phyloP scores from a whole-genome alignment of 1,140 invertebrate species.

The Ooceraea biroi region DNA sequence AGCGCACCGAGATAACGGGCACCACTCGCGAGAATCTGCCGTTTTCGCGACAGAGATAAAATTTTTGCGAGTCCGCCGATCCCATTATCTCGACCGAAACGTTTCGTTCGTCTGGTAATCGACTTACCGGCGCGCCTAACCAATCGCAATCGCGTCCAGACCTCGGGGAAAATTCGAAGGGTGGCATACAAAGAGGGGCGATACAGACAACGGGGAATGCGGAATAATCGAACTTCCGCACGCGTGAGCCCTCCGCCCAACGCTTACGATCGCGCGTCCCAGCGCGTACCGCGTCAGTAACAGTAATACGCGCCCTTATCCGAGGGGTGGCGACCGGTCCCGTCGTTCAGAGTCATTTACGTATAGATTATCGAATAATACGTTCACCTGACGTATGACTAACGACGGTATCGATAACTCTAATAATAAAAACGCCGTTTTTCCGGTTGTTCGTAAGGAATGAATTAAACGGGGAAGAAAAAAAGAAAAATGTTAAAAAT shows the following conservation, averaged over 20 bases:
- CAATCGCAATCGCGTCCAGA: conserved; percentile 64
- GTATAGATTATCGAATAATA: conserved; percentile 38
- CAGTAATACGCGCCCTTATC: neutral
- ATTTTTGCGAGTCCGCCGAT: conserved; percentile 28
- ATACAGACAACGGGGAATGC: conserved; percentile 46
- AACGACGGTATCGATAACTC: neutral
- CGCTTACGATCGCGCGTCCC: neutral
- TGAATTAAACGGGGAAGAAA: neutral
- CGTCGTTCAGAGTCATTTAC: conserved; percentile 44
- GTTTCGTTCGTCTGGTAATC: conserved; percentile 62
- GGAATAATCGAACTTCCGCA: conserved; percentile 70
- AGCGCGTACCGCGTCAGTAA: no score
- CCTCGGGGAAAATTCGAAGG: conserved; percentile 66
- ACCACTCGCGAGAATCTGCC: conserved; percentile 13
- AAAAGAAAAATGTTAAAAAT: conserved; percentile 8
- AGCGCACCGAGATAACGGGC: conserved; percentile 8
- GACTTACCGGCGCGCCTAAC: conserved; percentile 46
- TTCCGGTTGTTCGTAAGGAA: neutral
- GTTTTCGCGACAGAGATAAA: conserved; percentile 33
- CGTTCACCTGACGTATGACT: neutral
- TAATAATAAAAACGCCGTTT: conserved; percentile 16
- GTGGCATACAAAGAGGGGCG: conserved; percentile 42
- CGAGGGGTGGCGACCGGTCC: conserved; percentile 6
- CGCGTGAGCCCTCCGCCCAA: conserved; percentile 7
- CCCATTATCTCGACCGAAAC: conserved; percentile 6